A percentile compares a stretch with the other conserved stretches of the same genome.
Conservation (phyloP, 2,797 vertebrate species). For the Tenualosa thibaudeaui region DNA sequence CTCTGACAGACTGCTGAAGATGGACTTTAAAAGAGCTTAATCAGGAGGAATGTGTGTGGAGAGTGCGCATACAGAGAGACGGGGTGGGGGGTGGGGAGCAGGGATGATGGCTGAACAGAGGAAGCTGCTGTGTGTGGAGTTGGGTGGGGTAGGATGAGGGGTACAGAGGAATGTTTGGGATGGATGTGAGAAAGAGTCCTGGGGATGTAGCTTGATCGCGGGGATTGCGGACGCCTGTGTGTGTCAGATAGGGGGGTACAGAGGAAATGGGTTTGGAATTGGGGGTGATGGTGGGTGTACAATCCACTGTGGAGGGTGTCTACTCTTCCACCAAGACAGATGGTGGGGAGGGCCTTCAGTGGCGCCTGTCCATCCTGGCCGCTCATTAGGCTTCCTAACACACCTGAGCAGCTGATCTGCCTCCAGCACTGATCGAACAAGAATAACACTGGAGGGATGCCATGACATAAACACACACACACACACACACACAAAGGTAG, state of each 20-base stretch:
- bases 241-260: conserved; percentile 18
- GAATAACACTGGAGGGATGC: background rate
- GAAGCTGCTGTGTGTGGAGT: too few relatives aligned
- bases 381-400: background rate
- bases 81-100: conserved; percentile 18
- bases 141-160: too few relatives aligned
- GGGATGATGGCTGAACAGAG: too few relatives aligned
- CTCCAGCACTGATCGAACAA: background rate
- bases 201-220: too few relatives aligned
- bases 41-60: background rate
- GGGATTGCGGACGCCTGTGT: background rate
- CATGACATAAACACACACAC: background rate
- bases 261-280: conserved; percentile 55
- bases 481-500: conserved; percentile 7
- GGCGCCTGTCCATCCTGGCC: background rate
- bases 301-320: background rate
- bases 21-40: background rate
- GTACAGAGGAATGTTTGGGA: too few relatives aligned
- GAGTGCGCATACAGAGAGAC: background rate
- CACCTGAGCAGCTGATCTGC: conserved; percentile 1
- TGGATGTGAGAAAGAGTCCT: too few relatives aligned
- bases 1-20: conserved; percentile 25
- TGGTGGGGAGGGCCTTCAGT: background rate
- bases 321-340: background rate
- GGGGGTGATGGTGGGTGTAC: background rate